phyloP scores from a whole-genome alignment of 2,797 vertebrate species.

The Hoplostethus atlanticus region DNA sequence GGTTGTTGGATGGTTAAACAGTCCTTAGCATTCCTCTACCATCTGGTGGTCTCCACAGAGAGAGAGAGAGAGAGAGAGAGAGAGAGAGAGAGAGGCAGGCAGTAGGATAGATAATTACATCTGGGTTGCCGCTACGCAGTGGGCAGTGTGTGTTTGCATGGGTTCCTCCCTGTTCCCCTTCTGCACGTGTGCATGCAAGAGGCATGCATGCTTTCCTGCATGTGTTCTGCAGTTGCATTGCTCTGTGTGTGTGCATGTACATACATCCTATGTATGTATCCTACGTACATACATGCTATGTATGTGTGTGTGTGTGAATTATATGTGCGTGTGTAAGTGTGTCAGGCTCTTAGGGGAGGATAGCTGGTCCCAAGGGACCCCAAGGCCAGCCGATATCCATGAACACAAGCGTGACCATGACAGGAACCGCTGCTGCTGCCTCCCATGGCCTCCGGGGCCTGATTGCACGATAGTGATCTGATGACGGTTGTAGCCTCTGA shows the following conservation, averaged over 20 bases:
- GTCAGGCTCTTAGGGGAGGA: slow-evolving; percentile 29
- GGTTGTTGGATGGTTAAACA: slow-evolving; percentile 38
- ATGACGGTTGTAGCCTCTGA: slow-evolving; percentile 68
- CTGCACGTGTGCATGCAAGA: not conserved
- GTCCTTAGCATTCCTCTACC: slow-evolving; percentile 48
- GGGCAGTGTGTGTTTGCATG: slow-evolving; percentile 35
- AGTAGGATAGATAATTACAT: slow-evolving; percentile 69
- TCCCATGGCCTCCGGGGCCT: slow-evolving; percentile 52
- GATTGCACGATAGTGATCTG: slow-evolving; percentile 66
- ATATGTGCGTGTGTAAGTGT: not conserved
- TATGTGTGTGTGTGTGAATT: not conserved
- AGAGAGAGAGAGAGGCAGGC: slow-evolving; percentile 29
- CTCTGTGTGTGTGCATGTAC: not conserved
- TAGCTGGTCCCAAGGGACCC: slow-evolving; percentile 41
- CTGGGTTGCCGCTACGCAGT: slow-evolving; percentile 50
- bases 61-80: slow-evolving; percentile 28
- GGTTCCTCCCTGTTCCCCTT: not conserved
- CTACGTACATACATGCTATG: not conserved
- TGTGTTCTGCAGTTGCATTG: not conserved
- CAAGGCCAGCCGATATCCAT: slow-evolving; percentile 57
- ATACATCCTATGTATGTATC: not conserved
- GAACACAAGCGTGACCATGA: slow-evolving; percentile 61
- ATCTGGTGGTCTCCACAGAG: slow-evolving; percentile 58
- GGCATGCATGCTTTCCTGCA: not conserved
- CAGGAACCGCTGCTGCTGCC: slow-evolving; percentile 38